These are phyloP conservation scores for Luscinia megarhynchos DNA, from an alignment of 2,797 vertebrate genomes.

Conservation along the genomic window DNA sequence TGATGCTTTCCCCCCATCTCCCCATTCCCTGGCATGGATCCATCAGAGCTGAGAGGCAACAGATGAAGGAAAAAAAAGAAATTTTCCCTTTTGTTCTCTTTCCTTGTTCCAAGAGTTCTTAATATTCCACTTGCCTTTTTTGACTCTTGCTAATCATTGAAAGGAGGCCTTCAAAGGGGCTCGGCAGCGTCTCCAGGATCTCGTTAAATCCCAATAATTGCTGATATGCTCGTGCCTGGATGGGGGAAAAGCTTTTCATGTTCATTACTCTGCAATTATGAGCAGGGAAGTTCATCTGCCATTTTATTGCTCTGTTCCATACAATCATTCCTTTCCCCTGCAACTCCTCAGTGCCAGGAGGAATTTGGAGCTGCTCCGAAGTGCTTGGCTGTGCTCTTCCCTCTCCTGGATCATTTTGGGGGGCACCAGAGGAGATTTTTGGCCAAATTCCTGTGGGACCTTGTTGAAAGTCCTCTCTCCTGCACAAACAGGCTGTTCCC, in stretches of 20 bases:
- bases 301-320: background rate
- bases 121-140: conserved; percentile 45
- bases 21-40: rapidly evolving
- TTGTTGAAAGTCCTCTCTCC: background rate
- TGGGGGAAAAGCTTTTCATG: background rate
- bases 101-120: background rate
- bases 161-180: conserved; percentile 44
- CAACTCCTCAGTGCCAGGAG: background rate
- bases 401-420: background rate
- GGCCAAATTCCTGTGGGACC: background rate
- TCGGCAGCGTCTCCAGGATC: background rate
- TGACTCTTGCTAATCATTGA: background rate
- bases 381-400: background rate
- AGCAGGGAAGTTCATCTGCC: background rate
- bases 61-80: background rate
- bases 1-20: background rate
- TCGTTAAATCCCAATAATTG: conserved; percentile 26
- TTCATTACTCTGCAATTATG: background rate
- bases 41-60: rapidly evolving
- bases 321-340: background rate
- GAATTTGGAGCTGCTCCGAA: background rate
- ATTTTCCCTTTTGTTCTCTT: conserved; percentile 10
- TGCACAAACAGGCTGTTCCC: background rate
- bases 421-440: background rate
- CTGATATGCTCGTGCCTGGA: background rate